Conservation (phyloP, 2,797 vertebrate species). For the Naso thynnoides region DNA sequence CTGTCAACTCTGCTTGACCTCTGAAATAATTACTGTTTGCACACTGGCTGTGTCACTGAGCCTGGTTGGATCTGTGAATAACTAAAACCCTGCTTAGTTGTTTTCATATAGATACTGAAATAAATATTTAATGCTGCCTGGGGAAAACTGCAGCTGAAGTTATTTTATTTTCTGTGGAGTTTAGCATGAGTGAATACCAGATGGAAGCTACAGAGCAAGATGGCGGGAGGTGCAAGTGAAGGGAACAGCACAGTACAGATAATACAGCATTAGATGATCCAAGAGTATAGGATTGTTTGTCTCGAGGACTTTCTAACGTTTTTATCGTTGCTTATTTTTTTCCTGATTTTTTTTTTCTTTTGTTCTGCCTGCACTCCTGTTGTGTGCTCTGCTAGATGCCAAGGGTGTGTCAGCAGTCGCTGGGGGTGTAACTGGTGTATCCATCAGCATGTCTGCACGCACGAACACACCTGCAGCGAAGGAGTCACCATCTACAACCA, state of each 20-base stretch:
- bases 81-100: not conserved
- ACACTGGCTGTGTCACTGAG: no score
- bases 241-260: not conserved
- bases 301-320: not conserved
- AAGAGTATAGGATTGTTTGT: not conserved
- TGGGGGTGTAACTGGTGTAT: conserved; percentile 99
- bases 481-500: conserved; percentile 92
- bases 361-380: not conserved
- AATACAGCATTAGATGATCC: not conserved
- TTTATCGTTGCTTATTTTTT: not conserved
- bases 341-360: not conserved
- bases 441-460: conserved; percentile 93
- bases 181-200: not conserved
- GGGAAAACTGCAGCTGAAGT: not conserved
- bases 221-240: not conserved
- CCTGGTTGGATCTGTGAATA: not conserved
- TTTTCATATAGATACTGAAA: no score
- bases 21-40: not conserved
- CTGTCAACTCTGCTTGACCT: not conserved
- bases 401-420: conserved; percentile 93
- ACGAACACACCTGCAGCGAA: conserved; percentile 87
- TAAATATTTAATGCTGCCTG: no score
- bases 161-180: not conserved
- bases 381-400: conserved; percentile 84
- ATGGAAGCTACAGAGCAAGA: not conserved